Percentiles rank a stretch among this genome's conserved stretches.
Evolutionary conservation across 92 coral and sea anemone genomes (phyloP).

Genomic region (Anthopleura xanthogrammica): DNA sequence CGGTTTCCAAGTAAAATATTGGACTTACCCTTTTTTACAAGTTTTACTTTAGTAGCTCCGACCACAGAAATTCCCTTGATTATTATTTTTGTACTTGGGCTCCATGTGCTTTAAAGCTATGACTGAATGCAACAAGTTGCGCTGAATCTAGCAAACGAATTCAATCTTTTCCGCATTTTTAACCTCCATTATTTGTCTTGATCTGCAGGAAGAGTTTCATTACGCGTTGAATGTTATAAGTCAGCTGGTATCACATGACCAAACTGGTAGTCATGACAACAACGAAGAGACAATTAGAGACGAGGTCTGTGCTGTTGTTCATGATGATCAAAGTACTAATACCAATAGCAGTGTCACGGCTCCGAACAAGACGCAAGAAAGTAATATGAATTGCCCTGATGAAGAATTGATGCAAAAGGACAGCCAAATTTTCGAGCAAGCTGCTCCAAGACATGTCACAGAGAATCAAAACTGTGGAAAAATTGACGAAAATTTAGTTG

Average conservation of each 20-base stretch:
- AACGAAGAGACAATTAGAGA: not conserved
- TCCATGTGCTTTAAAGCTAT: too few relatives aligned
- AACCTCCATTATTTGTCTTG: not conserved
- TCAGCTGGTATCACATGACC: not conserved
- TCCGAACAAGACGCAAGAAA: not conserved
- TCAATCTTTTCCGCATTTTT: not conserved
- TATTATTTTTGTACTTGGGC: too few relatives aligned
- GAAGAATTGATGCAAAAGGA: not conserved
- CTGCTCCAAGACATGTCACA: not conserved
- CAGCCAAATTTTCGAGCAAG: not conserved
- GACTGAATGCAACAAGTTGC: too few relatives aligned
- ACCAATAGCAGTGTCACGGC: not conserved
- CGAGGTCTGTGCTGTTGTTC: not conserved
- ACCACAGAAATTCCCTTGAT: not conserved
- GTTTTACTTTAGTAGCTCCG: not conserved
- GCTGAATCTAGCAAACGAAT: not conserved
- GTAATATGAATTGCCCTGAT: not conserved
- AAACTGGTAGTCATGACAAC: not conserved
- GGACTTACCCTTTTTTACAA: too few relatives aligned
- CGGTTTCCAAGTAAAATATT: too few relatives aligned
- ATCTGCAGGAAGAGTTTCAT: conserved; percentile 22
- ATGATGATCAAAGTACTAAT: not conserved
- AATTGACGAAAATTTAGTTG: not conserved
- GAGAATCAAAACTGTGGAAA: not conserved
- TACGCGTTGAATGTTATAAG: conserved; percentile 15